Evolutionary conservation across 2,888 invertebrate species (phyloP), one percentile per base, ranked within the genome.

Genomic region (Congeria kusceri): DNA sequence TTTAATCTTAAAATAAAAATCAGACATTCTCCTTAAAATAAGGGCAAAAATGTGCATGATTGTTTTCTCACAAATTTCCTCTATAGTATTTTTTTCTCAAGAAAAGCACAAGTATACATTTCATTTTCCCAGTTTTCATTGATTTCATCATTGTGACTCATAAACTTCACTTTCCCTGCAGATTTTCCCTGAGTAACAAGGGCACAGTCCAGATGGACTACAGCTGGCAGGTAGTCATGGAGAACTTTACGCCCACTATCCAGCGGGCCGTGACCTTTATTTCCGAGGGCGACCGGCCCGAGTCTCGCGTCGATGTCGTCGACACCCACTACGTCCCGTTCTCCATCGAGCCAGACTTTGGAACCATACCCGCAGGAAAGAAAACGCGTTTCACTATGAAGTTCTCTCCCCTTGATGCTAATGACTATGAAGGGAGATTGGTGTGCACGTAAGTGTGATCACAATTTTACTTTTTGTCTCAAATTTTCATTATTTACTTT

Each of bases 341-440:
- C 83, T 84, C 83, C n/a, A 86, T 93, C n/a, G 91, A 92, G 76
- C 93, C 93, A 4, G 88, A 87, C 59, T 90, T 63, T 75, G 93
- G 93, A n/a, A 88, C 89, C 1, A 88, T 93, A 28, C 74, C 86
- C 11, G 87, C 91, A 9, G 92, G 92, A 27, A 92, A 92, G 80
- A 90, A 89, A 62, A 85, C 85, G 15, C 82, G 77, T 9, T 88
- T 93, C 66, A 87, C 84, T 23, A 89, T 92, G 53, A 91, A 91
- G 82, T 93, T 93, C 86, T 91, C 92, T 75, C 93, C 94, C 15
- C 85, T 94, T 25, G 92, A 93, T 82, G 89, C 92, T 23, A 91
- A 90, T 76, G 92, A 92, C 20, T 93, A 91, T 86, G 92, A 93
- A 77, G 93, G 91, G 13, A 86, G 91, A 71, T 86, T 93, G 1